Evolutionary conservation across 2,797 vertebrate species (phyloP).

Genomic region (Odontamblyopus lacepedii): DNA sequence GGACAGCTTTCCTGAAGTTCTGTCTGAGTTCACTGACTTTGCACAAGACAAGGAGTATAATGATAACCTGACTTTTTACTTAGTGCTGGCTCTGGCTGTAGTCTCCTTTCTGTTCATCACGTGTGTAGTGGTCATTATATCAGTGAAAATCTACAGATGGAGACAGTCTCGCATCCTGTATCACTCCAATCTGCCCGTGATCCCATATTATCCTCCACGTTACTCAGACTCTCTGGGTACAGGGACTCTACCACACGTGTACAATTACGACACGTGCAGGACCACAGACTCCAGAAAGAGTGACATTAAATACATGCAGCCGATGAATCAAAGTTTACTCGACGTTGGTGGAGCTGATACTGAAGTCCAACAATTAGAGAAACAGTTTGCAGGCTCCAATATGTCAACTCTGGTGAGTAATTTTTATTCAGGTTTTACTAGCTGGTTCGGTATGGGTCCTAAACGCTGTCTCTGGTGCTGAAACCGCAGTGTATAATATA

Average conservation of each 20-base stretch:
- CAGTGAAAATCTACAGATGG: conserved; percentile 24
- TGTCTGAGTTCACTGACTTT: conserved; percentile 50
- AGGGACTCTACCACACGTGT: conserved; percentile 13
- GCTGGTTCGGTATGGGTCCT: too few species aligned
- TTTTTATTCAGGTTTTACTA: too few species aligned
- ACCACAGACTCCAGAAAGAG: conserved; percentile 37
- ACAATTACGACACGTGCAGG: too few species aligned
- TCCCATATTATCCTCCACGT: conserved; percentile 31
- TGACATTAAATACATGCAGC: conserved; percentile 14
- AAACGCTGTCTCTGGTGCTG: too few species aligned
- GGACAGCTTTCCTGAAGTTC: conserved; percentile 71
- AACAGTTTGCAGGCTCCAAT: too few species aligned
- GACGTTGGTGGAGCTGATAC: too few species aligned
- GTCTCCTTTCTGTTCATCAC: conserved; percentile 67
- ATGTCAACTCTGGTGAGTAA: too few species aligned
- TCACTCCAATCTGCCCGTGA: conserved; percentile 2
- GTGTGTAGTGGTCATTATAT: conserved; percentile 59
- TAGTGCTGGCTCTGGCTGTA: conserved; percentile 58
- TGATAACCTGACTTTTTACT: conserved; percentile 68
- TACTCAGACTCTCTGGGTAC: conserved; percentile 36
- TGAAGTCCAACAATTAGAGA: too few species aligned
- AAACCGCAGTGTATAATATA: too few species aligned
- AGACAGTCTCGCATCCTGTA: too few species aligned
- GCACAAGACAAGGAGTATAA: conserved; percentile 62
- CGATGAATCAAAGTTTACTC: too few species aligned